Evolutionary conservation across 2,888 invertebrate species (phyloP), one percentile per base, ranked within the genome.

Genomic region (Mesoligia furuncula): DNA sequence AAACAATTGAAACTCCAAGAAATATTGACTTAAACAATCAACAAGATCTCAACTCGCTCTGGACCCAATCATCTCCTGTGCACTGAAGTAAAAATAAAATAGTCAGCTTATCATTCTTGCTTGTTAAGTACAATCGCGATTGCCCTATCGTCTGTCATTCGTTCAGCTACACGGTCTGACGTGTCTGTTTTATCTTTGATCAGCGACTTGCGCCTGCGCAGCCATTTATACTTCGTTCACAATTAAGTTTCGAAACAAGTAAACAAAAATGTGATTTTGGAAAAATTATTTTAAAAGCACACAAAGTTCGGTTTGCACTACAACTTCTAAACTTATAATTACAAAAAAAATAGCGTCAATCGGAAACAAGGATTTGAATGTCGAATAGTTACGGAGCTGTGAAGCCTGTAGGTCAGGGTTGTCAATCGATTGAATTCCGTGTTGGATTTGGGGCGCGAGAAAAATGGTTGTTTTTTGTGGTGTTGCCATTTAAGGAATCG

Each of bases 391-490:
- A 75, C 66, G 72, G 79, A 77, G 75, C 69, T 85, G 82, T 84
- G 81, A 85, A 85, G 83, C 78, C 75, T 83, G 77, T 87, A 89
- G 88, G 85, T 89, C 88, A 90, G 84, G 89, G 85, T 82, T 83
- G 80, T 42, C 79, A 66, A 86, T 85, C 79, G 13, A 24, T 76
- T 11, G 39, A 73, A 75, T 79, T 79, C 84, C 86, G 84, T 81
- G 69, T 86, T 79, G 67, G 70, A 84, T 84, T 86, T 76, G 62
- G 84, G 79, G 77, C 89, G 87, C 90, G 89, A 89, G 90, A 88
- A 89, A 75, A 70, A 68, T 59, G 0, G 1, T n/a, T 39, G 6
- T 69, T 80, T 81, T 85, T 73, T 36, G 8, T 67, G 2, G 20
- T 76, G 67, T 66, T 68, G 72, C 76, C 45, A 51, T 80, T 79